A percentile compares a stretch with the other conserved stretches of the same genome.
These are phyloP conservation scores for Ferdinandea cuprea DNA, from an alignment of 2,888 invertebrate species.

Conservation along the genomic window DNA sequence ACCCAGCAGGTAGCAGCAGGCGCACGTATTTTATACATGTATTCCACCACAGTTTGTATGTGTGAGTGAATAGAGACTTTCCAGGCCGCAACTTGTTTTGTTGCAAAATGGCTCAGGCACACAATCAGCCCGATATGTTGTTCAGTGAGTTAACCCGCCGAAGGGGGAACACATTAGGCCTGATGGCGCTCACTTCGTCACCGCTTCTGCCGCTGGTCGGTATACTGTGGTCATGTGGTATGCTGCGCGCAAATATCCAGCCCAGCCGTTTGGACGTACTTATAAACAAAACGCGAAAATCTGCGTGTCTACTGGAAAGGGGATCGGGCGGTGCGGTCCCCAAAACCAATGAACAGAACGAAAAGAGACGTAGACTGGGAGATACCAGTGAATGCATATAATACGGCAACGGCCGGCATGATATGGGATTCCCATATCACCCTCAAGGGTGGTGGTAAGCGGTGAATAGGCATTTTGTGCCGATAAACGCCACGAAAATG, in stretches of 20 bases:
- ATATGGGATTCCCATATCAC: constrained; percentile 56
- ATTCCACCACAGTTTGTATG: no score
- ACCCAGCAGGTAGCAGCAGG: constrained; percentile 68
- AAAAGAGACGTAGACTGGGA: constrained; percentile 16
- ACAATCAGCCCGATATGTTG: constrained; percentile 39
- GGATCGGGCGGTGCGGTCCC: constrained; percentile 46
- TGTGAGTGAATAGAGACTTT: constrained; percentile 50
- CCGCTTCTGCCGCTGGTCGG: constrained; percentile 58
- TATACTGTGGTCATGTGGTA: constrained; percentile 68
- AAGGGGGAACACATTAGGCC: constrained; percentile 72
- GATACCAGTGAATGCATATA: constrained; percentile 21
- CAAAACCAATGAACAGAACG: constrained; percentile 50
- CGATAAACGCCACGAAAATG: constrained; percentile 72
- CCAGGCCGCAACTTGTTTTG: constrained; percentile 71
- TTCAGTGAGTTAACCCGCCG: constrained; percentile 60
- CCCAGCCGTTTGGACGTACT: constrained; percentile 24
- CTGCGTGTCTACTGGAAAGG: constrained; percentile 64
- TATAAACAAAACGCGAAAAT: constrained; percentile 68
- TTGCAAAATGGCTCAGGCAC: constrained; percentile 61
- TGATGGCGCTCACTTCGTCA: constrained; percentile 73
- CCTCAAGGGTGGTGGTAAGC: constrained; percentile 63
- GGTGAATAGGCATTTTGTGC: constrained; percentile 72
- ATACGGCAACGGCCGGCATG: constrained; percentile 7
- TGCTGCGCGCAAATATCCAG: constrained; percentile 31
- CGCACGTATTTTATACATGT: constrained; percentile 32